phyloP scores from a whole-genome alignment of 2,797 vertebrate species.

The Syndactyla subalaris region DNA sequence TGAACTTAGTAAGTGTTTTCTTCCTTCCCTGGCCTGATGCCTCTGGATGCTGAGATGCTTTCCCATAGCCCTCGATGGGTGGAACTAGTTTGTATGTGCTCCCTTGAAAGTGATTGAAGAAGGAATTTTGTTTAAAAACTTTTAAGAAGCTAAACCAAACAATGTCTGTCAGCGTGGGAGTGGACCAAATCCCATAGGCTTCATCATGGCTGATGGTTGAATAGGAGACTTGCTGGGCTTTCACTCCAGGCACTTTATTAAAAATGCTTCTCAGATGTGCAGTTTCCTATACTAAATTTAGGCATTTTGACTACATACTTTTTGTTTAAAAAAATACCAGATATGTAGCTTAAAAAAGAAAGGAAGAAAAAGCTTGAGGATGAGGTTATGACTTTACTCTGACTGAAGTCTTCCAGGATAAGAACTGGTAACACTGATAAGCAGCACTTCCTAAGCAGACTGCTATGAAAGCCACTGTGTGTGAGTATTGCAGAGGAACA shows the following conservation, averaged over 20 bases:
- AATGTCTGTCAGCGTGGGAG: neutral
- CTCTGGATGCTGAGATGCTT: neutral
- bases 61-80: neutral
- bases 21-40: neutral
- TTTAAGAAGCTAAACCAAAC: conserved; percentile 26
- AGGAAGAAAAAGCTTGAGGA: neutral
- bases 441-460: neutral
- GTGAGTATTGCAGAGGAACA: neutral
- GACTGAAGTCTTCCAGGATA: neutral
- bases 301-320: neutral
- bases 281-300: neutral
- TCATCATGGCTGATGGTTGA: neutral
- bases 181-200: neutral
- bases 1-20: neutral
- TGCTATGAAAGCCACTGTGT: neutral
- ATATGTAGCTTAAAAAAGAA: neutral
- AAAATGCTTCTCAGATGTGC: neutral
- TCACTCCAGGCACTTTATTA: neutral
- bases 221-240: neutral
- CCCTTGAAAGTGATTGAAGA: neutral
- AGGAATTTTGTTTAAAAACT: conserved; percentile 26
- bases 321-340: neutral
- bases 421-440: neutral
- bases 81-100: neutral
- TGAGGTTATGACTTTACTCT: neutral